phyloP scores from a whole-genome alignment of 35 echinoderm and acorn worm species.

The Apostichopus japonicus region DNA sequence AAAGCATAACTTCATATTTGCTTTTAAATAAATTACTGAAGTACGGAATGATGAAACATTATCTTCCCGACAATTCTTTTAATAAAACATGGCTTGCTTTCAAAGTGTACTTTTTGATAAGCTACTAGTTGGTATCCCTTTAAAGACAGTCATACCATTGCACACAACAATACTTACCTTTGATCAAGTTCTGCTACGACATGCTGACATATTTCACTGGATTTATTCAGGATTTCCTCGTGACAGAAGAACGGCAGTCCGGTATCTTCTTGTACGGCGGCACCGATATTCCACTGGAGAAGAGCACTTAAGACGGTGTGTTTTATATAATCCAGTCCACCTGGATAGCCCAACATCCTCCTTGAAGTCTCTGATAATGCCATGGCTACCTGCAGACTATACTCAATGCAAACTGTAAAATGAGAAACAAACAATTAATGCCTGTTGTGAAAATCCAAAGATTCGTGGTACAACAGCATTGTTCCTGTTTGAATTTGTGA shows the following conservation, averaged over 20 bases:
- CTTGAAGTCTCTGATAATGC: background rate
- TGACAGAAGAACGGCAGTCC: slow-evolving; percentile 28
- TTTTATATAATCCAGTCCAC: slow-evolving; percentile 7
- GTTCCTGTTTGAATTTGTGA: too few species aligned
- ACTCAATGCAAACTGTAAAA: slow-evolving; percentile 1
- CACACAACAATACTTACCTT: slow-evolving; percentile 20
- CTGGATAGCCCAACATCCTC: background rate
- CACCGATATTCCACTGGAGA: slow-evolving; percentile 33
- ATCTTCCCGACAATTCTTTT: too few species aligned
- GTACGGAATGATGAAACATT: too few species aligned
- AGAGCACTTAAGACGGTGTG: slow-evolving; percentile 26
- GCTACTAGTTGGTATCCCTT: too few species aligned
- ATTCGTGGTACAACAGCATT: too few species aligned
- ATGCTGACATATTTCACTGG: slow-evolving; percentile 22
- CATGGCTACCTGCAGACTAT: background rate
- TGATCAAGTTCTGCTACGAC: slow-evolving; percentile 47
- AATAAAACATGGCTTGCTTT: too few species aligned
- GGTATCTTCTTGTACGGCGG: background rate
- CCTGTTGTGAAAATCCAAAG: too few species aligned
- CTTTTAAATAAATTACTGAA: too few species aligned
- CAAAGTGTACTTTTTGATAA: too few species aligned
- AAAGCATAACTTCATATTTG: background rate
- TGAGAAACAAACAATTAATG: too few species aligned
- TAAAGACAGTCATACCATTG: too few species aligned
- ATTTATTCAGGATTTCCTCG: slow-evolving; percentile 52